Evolutionary conservation across 2,888 invertebrate genomes (phyloP), one percentile per base, ranked within the genome.

Genomic region (Gibbula magus): DNA sequence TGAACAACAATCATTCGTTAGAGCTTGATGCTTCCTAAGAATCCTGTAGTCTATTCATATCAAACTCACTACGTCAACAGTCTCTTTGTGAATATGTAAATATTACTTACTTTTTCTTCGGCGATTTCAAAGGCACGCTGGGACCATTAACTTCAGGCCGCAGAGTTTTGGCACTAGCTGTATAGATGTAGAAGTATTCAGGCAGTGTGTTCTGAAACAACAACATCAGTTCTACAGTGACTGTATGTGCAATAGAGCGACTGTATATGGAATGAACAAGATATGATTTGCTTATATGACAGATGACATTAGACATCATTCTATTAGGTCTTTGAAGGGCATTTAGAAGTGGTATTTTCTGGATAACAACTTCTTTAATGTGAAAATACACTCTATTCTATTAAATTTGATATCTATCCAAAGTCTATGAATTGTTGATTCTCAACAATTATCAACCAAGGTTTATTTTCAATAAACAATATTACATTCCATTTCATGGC

Each of bases 81-180:
- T 10, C 5, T 13, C 4, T 45, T 13, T 45, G 13, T 10, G 45
- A 45, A 10, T 5, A 10, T 10, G 10, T 10, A 10, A 45, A 35
- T 35, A 10, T 18, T 51, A 70, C 87, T 83, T 84, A 88, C 88
- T 87, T 88, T 53, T 86, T 82, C 77, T 83, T 87, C 80, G 85
- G 83, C 66, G 85, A 84, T 61, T 82, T 84, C 32, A 87, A 82
- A 20, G 86, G 84, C 10, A 85, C 85, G 56, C 87, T 86, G 83
- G 86, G 87, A 45, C 87, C 79, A 22, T 80, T 54, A 25, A 32
- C 45, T 45, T 83, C 79, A n/a, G 81, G 75, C 13, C 78, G 78
- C 20, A 78, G 76, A 45, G 18, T 53, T 25, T 73, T 66, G 16
- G 79, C 76, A 84, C 84, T 81, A 83, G 87, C 79, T n/a, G 79